Conservation (phyloP, 2,113 vertebrate genomes). For the Leucosticte australis region DNA sequence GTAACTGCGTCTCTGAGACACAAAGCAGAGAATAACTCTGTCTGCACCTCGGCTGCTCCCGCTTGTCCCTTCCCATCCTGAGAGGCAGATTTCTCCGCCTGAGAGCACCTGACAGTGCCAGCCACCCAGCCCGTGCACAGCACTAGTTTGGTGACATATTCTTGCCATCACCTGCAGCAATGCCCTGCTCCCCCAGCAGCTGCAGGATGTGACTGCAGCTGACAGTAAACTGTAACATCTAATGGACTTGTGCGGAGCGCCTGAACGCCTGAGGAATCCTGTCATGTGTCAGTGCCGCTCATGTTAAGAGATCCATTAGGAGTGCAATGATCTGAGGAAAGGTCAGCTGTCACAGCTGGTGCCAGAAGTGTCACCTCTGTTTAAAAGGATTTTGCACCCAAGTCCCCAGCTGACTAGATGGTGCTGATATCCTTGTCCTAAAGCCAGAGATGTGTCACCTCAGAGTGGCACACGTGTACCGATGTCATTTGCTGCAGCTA, state of each 20-base stretch:
- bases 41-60: not conserved
- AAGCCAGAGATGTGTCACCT: not conserved
- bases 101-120: slow-evolving; percentile 19
- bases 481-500: not conserved
- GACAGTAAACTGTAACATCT: slow-evolving; percentile 61
- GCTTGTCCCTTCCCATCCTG: not conserved
- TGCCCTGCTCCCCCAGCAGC: slow-evolving; percentile 18
- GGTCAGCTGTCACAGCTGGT: slow-evolving; percentile 67
- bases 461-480: not conserved
- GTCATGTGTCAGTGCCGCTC: slow-evolving; percentile 69
- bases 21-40: not conserved
- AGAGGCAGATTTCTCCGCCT: not conserved
- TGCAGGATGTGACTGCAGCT: slow-evolving; percentile 41
- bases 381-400: slow-evolving; percentile 58
- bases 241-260: slow-evolving; percentile 47
- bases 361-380: slow-evolving; percentile 60
- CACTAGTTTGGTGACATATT: slow-evolving; percentile 46
- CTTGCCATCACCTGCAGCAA: slow-evolving; percentile 62
- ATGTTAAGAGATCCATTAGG: slow-evolving; percentile 65
- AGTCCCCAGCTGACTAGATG: slow-evolving; percentile 52
- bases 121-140: not conserved
- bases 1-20: not conserved
- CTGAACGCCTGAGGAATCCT: slow-evolving; percentile 55
- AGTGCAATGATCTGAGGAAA: slow-evolving; percentile 62
- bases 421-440: not conserved